Evolutionary conservation across 1,140 invertebrate species (phyloP), one percentile per base, ranked within the genome.

Genomic region (Philotrypesis tridentata): DNA sequence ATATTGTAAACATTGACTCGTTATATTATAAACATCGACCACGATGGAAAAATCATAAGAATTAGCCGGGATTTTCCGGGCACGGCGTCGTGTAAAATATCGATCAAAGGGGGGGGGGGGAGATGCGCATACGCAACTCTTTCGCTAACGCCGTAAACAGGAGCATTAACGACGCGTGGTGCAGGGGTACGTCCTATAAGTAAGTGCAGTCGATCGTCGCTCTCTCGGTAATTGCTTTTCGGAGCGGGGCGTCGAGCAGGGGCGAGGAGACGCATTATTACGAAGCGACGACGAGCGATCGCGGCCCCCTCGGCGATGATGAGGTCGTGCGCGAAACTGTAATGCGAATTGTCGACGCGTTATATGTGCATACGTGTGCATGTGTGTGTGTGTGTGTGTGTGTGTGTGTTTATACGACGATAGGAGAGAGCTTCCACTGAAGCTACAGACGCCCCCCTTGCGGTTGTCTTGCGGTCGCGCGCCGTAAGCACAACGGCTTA

Each of bases 181-280:
- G 48, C 17, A n/a, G 48, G n/a, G 48, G 17, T 5, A 37, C 48
- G 48, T 55, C 43, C 9, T 37, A 37, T 9, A 48, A 21, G 21
- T 55, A 55, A 55, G 21, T 17, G 48, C 21, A 55, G 48, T 17
- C 48, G 48, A 55, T 55, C 17, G 43, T n/a, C n/a, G n/a, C n/a
- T n/a, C 12, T 48, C 43, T 55, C 48, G 48, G 48, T 55, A 70
- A 70, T 70, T 70, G 67, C 67, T 70, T 70, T 70, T 70, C 67
- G 67, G 31, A n/a, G 29, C 67, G 67, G 8, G 11, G 25, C 63
- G n/a, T n/a, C n/a, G 63, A 67, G 63, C 63, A 67, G 12, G 21
- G 23, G 17, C 7, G 14, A 12, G 67, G n/a, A 4, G 48, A 55
- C 21, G 21, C 48, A 55, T 55, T 55, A 55, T 55, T 55, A 55